Evolutionary conservation across 2,888 invertebrate species (phyloP).

Genomic region (Geotrupes spiniger): DNA sequence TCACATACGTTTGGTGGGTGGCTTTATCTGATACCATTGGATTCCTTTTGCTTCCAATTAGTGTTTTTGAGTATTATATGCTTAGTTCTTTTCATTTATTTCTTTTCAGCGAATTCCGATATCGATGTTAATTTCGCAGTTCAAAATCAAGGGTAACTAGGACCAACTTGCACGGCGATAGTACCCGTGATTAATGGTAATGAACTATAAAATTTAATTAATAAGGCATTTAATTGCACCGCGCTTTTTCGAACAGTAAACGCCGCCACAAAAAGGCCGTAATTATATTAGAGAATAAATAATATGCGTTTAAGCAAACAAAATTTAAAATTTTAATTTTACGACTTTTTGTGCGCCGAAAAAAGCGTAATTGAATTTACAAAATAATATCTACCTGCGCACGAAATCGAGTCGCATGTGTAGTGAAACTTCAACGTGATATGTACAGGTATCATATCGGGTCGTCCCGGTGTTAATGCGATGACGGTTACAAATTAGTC

Average conservation of each 20-base stretch:
- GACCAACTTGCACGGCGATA: too few relatives aligned
- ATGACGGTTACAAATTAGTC: constrained; percentile 31
- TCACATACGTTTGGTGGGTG: too few relatives aligned
- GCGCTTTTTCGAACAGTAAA: not conserved
- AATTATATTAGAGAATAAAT: constrained; percentile 4
- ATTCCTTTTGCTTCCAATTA: too few relatives aligned
- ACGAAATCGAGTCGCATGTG: constrained; percentile 6
- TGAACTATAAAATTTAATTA: not conserved
- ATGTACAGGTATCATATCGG: constrained; percentile 25
- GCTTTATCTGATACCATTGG: too few relatives aligned
- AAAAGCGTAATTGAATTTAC: constrained; percentile 22
- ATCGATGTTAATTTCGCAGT: too few relatives aligned
- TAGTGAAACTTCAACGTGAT: constrained; percentile 22
- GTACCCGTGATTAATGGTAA: too few relatives aligned
- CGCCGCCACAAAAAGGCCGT: not conserved
- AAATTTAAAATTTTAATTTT: constrained; percentile 15
- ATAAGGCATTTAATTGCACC: constrained; percentile 4
- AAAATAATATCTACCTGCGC: constrained; percentile 20
- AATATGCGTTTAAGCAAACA: constrained; percentile 7
- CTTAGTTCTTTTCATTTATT: too few relatives aligned
- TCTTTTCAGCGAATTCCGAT: too few relatives aligned
- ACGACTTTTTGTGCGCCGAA: constrained; percentile 7
- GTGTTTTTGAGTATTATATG: too few relatives aligned
- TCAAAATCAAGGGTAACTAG: too few relatives aligned
- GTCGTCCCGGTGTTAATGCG: constrained; percentile 27